Conservation (phyloP, 2,113 vertebrate species). For the Sarotherodon lohbergeri region DNA sequence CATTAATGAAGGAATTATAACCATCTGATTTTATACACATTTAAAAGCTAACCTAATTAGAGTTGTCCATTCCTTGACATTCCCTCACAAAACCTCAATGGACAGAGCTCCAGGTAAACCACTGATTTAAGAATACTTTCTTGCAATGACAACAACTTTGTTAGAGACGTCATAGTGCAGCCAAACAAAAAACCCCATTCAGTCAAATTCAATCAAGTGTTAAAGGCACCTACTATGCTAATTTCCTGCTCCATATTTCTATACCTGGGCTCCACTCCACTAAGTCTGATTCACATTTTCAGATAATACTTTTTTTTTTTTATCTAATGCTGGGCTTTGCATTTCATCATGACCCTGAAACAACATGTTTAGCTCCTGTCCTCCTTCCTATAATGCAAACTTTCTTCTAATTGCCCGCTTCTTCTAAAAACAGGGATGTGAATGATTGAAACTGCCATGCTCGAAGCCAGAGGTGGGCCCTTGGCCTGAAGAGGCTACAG, state of each 20-base stretch:
- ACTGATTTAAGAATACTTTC: not conserved
- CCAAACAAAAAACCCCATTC: not conserved
- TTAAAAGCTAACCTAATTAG: not conserved
- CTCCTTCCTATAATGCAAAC: not conserved
- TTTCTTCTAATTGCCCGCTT: not conserved
- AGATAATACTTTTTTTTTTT: not conserved
- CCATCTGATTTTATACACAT: not conserved
- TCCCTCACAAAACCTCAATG: not conserved
- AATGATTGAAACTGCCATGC: rapidly evolving
- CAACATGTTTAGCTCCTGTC: not conserved
- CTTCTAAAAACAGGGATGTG: not conserved
- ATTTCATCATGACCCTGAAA: not conserved
- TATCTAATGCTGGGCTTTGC: not conserved
- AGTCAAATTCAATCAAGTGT: not conserved
- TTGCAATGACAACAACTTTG: not conserved
- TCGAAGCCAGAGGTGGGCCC: not conserved
- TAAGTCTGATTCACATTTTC: not conserved
- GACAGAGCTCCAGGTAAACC: not conserved
- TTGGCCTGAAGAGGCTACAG: not conserved
- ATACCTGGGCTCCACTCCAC: not conserved
- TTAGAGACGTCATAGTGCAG: not conserved
- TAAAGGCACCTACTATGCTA: not conserved
- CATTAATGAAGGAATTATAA: not conserved
- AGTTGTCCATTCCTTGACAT: not conserved
- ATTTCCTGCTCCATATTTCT: not conserved